A percentile compares a stretch with the other conserved stretches of the same genome.
Conservation (phyloP, 2,113 vertebrate species). For the Petromus typicus region DNA sequence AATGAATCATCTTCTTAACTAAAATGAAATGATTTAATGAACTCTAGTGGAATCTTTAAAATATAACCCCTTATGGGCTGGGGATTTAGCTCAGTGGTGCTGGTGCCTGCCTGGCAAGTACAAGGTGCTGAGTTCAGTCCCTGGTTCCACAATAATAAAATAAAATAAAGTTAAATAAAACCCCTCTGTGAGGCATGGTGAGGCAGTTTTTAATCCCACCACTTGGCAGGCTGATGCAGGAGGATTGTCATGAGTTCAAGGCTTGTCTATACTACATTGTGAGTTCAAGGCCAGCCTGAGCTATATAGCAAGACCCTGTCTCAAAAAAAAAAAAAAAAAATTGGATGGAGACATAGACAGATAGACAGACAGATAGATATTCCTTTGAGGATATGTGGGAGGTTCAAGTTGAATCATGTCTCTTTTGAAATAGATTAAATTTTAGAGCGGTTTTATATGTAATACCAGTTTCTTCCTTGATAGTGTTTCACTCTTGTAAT, state of each 20-base stretch:
- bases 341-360: too few relatives aligned
- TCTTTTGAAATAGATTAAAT: constrained; percentile 40
- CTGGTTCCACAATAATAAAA: too few relatives aligned
- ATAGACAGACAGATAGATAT: not conserved
- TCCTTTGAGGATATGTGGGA: not conserved
- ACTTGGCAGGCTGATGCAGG: not conserved
- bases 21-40: constrained; percentile 19
- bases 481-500: constrained; percentile 50
- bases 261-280: not conserved
- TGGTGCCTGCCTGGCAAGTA: too few relatives aligned
- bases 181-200: not conserved
- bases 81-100: too few relatives aligned
- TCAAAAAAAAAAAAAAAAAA: not conserved
- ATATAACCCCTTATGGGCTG: not conserved
- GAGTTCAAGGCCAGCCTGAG: not conserved
- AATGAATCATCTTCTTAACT: constrained; percentile 16
- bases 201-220: not conserved
- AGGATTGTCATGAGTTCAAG: not conserved
- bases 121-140: too few relatives aligned
- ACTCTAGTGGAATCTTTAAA: constrained; percentile 25
- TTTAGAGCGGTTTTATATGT: constrained; percentile 34
- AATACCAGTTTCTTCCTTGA: not conserved
- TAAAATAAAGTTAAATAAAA: not conserved
- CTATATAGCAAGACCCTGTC: not conserved
- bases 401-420: not conserved